These are phyloP conservation scores for Scarus forsteni DNA, from an alignment of 2,797 vertebrate genomes.

Conservation along the genomic window DNA sequence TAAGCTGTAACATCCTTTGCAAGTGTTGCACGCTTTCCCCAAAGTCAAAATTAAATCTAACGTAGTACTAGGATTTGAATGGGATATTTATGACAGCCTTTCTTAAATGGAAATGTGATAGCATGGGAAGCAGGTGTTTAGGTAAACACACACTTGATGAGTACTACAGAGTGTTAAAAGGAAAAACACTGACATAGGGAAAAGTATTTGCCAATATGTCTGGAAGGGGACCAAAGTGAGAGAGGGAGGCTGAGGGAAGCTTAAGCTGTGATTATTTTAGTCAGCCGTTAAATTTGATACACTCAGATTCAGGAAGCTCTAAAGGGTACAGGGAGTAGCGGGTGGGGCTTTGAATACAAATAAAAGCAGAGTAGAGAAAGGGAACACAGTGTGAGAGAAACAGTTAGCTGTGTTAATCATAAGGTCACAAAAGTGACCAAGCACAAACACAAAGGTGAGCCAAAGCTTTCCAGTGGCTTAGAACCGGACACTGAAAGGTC, in stretches of 20 bases:
- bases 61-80: slow-evolving; percentile 22
- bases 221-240: slow-evolving; percentile 57
- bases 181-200: slow-evolving; percentile 59
- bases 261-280: slow-evolving; percentile 74
- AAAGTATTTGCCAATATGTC: slow-evolving; percentile 52
- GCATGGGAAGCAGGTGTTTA: slow-evolving; percentile 62
- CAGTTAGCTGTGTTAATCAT: slow-evolving; percentile 45
- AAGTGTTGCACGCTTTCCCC: background rate
- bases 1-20: background rate
- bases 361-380: slow-evolving; percentile 41
- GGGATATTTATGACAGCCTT: slow-evolving; percentile 37
- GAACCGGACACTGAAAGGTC: slow-evolving; percentile 64
- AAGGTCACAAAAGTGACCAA: slow-evolving; percentile 68
- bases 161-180: slow-evolving; percentile 58
- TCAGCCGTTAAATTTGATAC: slow-evolving; percentile 77
- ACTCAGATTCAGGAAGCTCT: slow-evolving; percentile 62
- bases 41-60: slow-evolving; percentile 10
- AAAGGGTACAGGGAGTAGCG: slow-evolving; percentile 50
- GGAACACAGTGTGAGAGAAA: slow-evolving; percentile 24
- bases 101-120: slow-evolving; percentile 53
- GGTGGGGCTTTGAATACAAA: slow-evolving; percentile 44
- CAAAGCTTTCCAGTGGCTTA: slow-evolving; percentile 50
- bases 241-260: slow-evolving; percentile 26
- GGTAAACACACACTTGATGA: slow-evolving; percentile 62
- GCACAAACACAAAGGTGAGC: slow-evolving; percentile 62